A percentile compares a stretch with the other conserved stretches of the same genome.
phyloP scores from a whole-genome alignment of 2,113 vertebrate genomes.

The Pseudorasbora parva region DNA sequence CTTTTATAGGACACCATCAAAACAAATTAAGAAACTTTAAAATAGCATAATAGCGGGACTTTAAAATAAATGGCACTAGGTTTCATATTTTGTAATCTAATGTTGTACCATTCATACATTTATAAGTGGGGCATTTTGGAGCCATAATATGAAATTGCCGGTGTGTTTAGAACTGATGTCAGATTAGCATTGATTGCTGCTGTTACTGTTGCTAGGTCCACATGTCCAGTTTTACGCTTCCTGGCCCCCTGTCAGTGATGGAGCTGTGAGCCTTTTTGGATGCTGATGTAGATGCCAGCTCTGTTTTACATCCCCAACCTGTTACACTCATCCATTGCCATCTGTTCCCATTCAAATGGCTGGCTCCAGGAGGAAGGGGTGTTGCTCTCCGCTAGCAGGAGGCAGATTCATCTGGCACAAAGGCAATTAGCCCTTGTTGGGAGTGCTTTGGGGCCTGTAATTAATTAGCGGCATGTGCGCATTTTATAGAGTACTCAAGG shows the following conservation, averaged over 20 bases:
- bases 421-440: conserved; percentile 78
- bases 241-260: conserved; percentile 9
- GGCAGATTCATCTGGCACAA: conserved; percentile 74
- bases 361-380: conserved; percentile 40
- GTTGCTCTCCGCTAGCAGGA: conserved; percentile 69
- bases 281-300: conserved; percentile 41
- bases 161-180: neutral
- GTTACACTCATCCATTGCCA: conserved; percentile 71
- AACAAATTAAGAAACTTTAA: too few relatives aligned
- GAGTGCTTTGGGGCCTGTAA: conserved; percentile 66
- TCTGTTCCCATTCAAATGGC: conserved; percentile 72
- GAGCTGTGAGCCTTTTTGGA: conserved; percentile 33
- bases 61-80: neutral
- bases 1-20: too few relatives aligned
- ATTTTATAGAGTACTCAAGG: conserved; percentile 52
- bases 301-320: conserved; percentile 65
- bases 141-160: neutral
- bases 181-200: conserved; percentile 21
- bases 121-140: neutral
- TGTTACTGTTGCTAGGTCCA: conserved; percentile 6
- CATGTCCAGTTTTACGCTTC: neutral
- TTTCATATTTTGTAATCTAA: neutral
- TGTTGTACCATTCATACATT: neutral
- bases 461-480: conserved; percentile 68
- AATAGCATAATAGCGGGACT: too few relatives aligned